A percentile compares a stretch with the other conserved stretches of the same genome.
These are phyloP conservation scores for Caracal caracal DNA, from an alignment of 2,113 vertebrate species.

Conservation along the genomic window DNA sequence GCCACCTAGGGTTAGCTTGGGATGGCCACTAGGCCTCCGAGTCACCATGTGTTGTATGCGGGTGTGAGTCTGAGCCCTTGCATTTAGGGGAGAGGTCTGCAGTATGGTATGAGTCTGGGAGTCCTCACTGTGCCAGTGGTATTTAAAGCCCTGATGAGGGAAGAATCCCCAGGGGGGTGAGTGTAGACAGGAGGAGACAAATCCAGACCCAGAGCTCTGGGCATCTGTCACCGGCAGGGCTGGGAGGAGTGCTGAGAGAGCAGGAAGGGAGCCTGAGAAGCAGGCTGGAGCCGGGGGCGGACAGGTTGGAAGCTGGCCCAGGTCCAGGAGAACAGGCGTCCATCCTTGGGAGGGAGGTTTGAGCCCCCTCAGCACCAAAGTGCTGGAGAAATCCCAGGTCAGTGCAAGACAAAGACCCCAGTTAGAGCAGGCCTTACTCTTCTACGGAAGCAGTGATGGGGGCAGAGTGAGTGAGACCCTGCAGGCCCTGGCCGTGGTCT, in stretches of 20 bases:
- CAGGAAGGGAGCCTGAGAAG: background rate
- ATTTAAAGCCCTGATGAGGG: background rate
- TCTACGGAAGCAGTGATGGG: no score
- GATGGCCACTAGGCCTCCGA: fast-evolving
- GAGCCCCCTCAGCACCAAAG: background rate
- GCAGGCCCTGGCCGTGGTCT: background rate
- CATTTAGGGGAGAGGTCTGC: no score
- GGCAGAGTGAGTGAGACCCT: no score
- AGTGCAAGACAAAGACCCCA: background rate
- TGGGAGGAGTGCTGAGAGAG: background rate
- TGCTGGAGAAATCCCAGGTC: background rate
- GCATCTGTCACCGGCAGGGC: background rate
- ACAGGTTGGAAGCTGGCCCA: fast-evolving
- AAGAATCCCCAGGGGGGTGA: no score
- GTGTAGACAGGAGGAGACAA: background rate
- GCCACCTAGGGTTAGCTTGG: background rate
- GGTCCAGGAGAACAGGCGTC: background rate
- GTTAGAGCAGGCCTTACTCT: background rate
- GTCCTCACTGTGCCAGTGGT: background rate
- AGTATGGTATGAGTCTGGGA: no score
- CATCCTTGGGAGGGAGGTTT: fast-evolving
- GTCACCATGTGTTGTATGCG: fast-evolving
- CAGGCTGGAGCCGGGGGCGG: no score
- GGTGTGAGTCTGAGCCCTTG: background rate
- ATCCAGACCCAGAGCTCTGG: background rate